phyloP scores from a whole-genome alignment of 2,797 vertebrate genomes.

The Anniella stebbinsi region DNA sequence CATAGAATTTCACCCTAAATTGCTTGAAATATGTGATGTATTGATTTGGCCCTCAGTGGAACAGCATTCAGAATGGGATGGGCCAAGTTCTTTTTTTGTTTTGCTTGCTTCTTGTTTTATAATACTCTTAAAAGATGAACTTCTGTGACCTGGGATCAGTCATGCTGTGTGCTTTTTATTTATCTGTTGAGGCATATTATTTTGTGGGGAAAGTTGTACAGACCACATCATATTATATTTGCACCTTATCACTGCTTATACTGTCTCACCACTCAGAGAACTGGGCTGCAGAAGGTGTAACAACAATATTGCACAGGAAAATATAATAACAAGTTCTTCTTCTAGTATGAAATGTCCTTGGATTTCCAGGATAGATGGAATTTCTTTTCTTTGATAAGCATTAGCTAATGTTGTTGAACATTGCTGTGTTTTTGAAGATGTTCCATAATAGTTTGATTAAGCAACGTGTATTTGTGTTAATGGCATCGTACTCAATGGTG shows the following conservation, averaged over 20 bases:
- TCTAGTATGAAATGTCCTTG: background rate
- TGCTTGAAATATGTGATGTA: background rate
- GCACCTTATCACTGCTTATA: no score
- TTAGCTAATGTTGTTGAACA: background rate
- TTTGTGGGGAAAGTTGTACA: background rate
- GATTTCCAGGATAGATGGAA: conserved; percentile 2
- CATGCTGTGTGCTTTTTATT: conserved; percentile 7
- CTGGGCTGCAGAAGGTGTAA: background rate
- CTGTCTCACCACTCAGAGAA: background rate
- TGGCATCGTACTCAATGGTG: background rate
- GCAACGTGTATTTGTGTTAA: background rate
- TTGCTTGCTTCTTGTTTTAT: background rate
- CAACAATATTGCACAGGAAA: conserved; percentile 11
- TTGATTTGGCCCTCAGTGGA: background rate
- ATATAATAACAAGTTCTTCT: conserved; percentile 7
- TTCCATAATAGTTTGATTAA: background rate
- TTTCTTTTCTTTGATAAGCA: background rate
- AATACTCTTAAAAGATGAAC: background rate
- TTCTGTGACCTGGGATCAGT: background rate
- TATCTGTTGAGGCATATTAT: background rate
- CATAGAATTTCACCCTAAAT: background rate
- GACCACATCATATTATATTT: background rate
- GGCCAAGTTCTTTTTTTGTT: no score
- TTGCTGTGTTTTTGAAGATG: background rate
- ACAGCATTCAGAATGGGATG: background rate